A percentile compares a stretch with the other conserved stretches of the same genome.
These are phyloP conservation scores for Neomicropteryx cornuta DNA, from an alignment of 1,140 invertebrate species.

Conservation along the genomic window DNA sequence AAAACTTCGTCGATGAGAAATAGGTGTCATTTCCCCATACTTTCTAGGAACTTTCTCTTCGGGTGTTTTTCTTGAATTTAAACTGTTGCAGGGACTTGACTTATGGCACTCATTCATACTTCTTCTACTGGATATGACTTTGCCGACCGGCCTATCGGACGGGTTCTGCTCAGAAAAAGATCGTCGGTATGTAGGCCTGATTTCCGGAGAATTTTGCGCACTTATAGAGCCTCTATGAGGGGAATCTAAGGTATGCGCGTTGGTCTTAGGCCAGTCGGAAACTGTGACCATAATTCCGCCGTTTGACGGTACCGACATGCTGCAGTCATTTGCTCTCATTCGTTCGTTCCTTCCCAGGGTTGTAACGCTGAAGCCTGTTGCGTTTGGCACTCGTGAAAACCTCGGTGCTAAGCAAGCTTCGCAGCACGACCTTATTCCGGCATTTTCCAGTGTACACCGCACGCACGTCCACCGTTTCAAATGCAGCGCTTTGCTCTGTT, in stretches of 20 bases:
- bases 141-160: slow-evolving; percentile 32
- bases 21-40: slow-evolving; percentile 1
- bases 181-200: slow-evolving; percentile 44
- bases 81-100: slow-evolving; percentile 24
- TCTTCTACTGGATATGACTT: slow-evolving; percentile 40
- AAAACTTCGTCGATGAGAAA: too few species aligned
- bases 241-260: slow-evolving; percentile 32
- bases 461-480: slow-evolving; percentile 56
- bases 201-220: slow-evolving; percentile 37
- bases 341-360: slow-evolving; percentile 34
- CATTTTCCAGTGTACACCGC: slow-evolving; percentile 67
- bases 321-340: slow-evolving; percentile 26
- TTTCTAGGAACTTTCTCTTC: slow-evolving; percentile 5
- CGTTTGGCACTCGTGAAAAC: slow-evolving; percentile 28
- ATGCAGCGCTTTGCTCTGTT: slow-evolving; percentile 29
- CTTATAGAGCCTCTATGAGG: slow-evolving; percentile 37
- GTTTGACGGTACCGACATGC: slow-evolving; percentile 28
- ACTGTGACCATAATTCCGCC: slow-evolving; percentile 36
- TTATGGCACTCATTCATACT: slow-evolving; percentile 50
- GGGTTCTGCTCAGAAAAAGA: slow-evolving; percentile 50
- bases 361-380: slow-evolving; percentile 31
- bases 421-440: slow-evolving; percentile 49
- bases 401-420: slow-evolving; percentile 47
- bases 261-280: slow-evolving; percentile 30
- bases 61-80: slow-evolving; percentile 13